phyloP scores from a whole-genome alignment of 2,113 vertebrate species.

The Stictonetta naevosa region DNA sequence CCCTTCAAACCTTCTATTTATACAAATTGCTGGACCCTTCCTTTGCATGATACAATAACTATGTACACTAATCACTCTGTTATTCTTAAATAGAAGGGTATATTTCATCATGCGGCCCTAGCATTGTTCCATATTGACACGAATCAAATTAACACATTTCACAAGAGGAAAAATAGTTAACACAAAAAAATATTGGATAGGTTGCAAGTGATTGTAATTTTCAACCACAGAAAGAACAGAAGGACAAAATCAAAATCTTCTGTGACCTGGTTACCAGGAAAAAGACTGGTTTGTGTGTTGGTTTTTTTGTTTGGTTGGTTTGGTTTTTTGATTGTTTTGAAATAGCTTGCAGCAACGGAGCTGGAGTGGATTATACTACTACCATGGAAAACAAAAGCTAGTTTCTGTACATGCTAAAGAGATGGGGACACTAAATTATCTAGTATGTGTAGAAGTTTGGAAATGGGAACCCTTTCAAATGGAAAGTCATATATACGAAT shows the following conservation, averaged over 20 bases:
- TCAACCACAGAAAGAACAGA: not conserved
- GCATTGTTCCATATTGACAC: too few species aligned
- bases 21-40: too few species aligned
- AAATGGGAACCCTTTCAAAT: not conserved
- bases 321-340: not conserved
- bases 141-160: too few species aligned
- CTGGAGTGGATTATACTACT: not conserved
- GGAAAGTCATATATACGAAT: not conserved
- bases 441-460: not conserved
- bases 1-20: too few species aligned
- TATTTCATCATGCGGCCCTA: too few species aligned
- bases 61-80: too few species aligned
- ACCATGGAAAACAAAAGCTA: not conserved
- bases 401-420: not conserved
- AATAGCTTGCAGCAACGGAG: not conserved
- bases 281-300: not conserved
- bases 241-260: not conserved
- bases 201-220: not conserved
- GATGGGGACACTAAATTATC: not conserved
- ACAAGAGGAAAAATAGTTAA: not conserved
- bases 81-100: too few species aligned
- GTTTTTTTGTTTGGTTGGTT: not conserved
- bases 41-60: too few species aligned
- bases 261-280: not conserved
- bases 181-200: not conserved